Percentiles rank a stretch among this genome's conserved stretches.
Evolutionary conservation across 2,888 invertebrate genomes (phyloP).

Genomic region (Macrosiphum euphorbiae): DNA sequence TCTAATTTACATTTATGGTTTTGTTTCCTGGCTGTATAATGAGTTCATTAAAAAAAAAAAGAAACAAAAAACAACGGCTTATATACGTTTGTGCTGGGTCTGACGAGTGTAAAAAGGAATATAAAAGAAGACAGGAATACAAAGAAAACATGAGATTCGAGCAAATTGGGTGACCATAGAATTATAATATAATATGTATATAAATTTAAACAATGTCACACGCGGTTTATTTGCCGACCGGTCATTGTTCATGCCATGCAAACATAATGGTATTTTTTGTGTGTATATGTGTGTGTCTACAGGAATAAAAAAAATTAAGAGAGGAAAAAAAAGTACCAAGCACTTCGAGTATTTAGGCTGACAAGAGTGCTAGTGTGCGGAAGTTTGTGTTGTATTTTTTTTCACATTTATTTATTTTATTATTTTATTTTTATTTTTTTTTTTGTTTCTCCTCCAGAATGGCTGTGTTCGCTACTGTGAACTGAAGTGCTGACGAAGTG

Average conservation of each 20-base stretch:
- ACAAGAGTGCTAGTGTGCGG: constrained; percentile 44
- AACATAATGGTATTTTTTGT: constrained; percentile 52
- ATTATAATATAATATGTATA: constrained; percentile 15
- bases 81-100: neutral
- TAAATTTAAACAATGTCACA: constrained; percentile 57
- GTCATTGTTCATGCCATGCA: constrained; percentile 53
- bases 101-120: constrained; percentile 29
- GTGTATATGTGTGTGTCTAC: neutral
- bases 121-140: constrained; percentile 31
- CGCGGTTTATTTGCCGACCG: constrained; percentile 61
- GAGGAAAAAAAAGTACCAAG: constrained; percentile 30
- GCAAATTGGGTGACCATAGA: constrained; percentile 43
- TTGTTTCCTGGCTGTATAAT: neutral
- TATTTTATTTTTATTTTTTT: constrained; percentile 9
- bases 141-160: constrained; percentile 44
- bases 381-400: constrained; percentile 57
- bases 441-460: constrained; percentile 38
- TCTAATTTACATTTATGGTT: neutral
- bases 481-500: constrained; percentile 63
- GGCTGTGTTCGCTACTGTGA: constrained; percentile 7
- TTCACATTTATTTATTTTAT: neutral
- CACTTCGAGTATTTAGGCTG: constrained; percentile 60
- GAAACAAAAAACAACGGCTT: neutral
- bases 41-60: neutral
- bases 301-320: constrained; percentile 41